A percentile compares a stretch with the other conserved stretches of the same genome.
These are phyloP conservation scores for Ommatoiulus sabulosus DNA, from an alignment of 2,888 invertebrate genomes.

Conservation along the genomic window DNA sequence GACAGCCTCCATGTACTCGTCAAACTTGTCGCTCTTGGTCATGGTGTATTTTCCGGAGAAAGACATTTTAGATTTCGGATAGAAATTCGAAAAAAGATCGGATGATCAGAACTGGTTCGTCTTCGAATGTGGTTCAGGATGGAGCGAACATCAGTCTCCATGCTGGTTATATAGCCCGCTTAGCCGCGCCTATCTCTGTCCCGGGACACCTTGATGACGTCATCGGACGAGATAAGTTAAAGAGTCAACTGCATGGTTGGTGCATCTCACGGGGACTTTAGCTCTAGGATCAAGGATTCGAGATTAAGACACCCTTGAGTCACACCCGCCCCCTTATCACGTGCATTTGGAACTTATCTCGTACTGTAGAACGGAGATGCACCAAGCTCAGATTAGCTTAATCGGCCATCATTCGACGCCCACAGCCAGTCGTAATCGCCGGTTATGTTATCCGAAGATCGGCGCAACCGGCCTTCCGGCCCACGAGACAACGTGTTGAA, in stretches of 20 bases:
- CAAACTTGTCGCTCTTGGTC: conserved; percentile 83
- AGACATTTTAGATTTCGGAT: conserved; percentile 57
- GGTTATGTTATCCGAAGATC: not conserved
- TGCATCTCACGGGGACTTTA: not conserved
- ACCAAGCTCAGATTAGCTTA: not conserved
- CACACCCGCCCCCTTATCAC: not conserved
- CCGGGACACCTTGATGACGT: not conserved
- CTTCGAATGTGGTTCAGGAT: conserved; percentile 7
- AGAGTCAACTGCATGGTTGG: not conserved
- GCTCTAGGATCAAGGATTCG: not conserved
- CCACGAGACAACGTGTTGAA: not conserved
- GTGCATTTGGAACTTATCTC: not conserved
- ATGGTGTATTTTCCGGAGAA: conserved; percentile 83
- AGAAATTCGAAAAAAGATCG: conserved; percentile 23
- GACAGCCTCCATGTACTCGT: conserved; percentile 87
- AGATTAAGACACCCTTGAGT: not conserved
- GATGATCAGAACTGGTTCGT: not conserved
- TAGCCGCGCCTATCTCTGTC: not conserved
- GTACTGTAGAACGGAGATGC: not conserved
- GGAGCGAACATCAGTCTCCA: not conserved
- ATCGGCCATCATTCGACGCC: not conserved
- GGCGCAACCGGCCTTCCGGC: not conserved
- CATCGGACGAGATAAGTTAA: not conserved
- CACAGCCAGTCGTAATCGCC: not conserved
- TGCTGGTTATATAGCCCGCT: not conserved